Base-by-base conservation (phyloP, 2,113 vertebrate species). In the Neogobius melanostomus region DNA sequence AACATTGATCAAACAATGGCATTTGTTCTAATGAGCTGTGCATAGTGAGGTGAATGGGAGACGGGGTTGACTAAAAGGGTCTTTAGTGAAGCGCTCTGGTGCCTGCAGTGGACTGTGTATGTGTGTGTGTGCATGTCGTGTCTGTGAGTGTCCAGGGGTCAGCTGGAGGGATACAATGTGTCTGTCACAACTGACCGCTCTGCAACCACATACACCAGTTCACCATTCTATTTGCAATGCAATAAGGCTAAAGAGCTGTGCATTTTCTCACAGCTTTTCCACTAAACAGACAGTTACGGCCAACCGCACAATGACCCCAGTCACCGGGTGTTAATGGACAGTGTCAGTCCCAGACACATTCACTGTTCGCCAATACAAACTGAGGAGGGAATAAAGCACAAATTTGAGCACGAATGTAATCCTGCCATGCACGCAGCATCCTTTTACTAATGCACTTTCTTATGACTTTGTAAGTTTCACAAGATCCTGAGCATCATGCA, bases 171-270 rank as follows among this genome's bases (percentile, higher is more conserved):
- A 89, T 76, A 68, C 85, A 17, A 87, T 91, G 81, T 83, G 79
- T 88, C 83, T 87, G 87, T 92, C 75, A 87, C 85, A 81, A 88
- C 63, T 91, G 86, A 90, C 84, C 85, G 87, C 89, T 84, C 79
- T 59, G 54, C 68, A 79, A 87, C 81, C 77, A 77, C 68, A 66
- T 73, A 66, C 8, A 82, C 76, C 79, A 86, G 70, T 56, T 68
- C 62, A 68, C 63, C 65, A 63, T 45, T 62, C 11, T 71, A 72
- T 75, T 66, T 78, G 65, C 60, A 43, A 28, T 60, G 64, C 62
- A 78, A 56, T 82, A 66, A 68, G 74, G 79, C 68, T 68, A 80
- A 59, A 71, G 57, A 81, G 71, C 74, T 79, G 73, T 85, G 51
- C 72, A 76, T 81, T 65, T 75, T 72, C 52, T 79, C 56, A 77